A percentile compares a stretch with the other conserved stretches of the same genome.
Evolutionary conservation across 2,113 vertebrate species (phyloP).

Genomic region (Emydura subglobosa): DNA sequence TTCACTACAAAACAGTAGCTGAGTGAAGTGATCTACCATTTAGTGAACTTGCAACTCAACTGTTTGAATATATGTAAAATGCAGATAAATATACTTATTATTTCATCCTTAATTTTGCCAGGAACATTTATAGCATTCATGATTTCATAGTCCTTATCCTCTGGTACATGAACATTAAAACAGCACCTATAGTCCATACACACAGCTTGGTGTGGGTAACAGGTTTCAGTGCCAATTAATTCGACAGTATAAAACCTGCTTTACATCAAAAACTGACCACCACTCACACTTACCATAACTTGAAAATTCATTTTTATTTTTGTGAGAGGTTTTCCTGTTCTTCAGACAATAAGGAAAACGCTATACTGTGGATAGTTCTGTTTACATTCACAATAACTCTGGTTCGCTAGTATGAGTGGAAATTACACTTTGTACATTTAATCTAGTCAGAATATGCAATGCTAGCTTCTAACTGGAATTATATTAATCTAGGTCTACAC

Average conservation of each 20-base stretch:
- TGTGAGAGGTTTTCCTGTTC: not conserved
- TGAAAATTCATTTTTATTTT: not conserved
- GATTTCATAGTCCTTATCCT: not conserved
- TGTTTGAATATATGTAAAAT: not conserved
- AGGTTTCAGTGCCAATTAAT: not conserved
- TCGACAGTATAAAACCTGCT: too few species aligned
- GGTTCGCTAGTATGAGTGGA: not conserved
- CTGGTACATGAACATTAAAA: too few species aligned
- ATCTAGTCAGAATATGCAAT: too few species aligned
- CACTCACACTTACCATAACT: not conserved
- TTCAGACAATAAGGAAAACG: not conserved
- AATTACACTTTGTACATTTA: too few species aligned
- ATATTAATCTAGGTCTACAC: too few species aligned
- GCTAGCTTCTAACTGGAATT: too few species aligned
- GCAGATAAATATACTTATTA: not conserved
- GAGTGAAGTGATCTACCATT: too few species aligned
- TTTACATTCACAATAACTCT: not conserved
- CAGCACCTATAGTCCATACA: too few species aligned
- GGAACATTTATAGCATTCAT: not conserved
- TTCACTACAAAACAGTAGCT: too few species aligned
- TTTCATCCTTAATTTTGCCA: conserved; percentile 21
- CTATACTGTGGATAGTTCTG: too few species aligned
- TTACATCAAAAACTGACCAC: too few species aligned
- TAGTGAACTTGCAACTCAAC: too few species aligned
- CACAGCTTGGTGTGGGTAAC: not conserved